Conservation (phyloP, 2,888 invertebrate species). For the Drosophila recens region DNA sequence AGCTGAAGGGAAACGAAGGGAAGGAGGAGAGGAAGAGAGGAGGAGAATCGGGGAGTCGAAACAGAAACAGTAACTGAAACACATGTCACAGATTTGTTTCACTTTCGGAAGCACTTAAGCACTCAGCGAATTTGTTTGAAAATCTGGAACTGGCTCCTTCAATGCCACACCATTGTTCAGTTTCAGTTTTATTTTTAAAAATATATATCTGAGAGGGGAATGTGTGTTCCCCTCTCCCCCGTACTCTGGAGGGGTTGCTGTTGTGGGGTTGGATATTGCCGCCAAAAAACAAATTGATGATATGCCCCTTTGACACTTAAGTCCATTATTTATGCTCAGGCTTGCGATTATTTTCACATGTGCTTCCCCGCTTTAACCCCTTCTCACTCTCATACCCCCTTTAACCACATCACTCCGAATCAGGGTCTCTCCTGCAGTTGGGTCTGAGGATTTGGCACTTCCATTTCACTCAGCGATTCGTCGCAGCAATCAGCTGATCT, state of each 20-base stretch:
- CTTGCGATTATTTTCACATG: constrained; percentile 80
- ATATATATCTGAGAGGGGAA: constrained; percentile 35
- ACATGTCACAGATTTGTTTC: constrained; percentile 85
- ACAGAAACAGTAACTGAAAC: constrained; percentile 66
- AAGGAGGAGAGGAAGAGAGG: background rate
- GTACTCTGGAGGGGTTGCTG: constrained; percentile 14
- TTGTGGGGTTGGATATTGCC: constrained; percentile 38
- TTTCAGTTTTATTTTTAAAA: constrained; percentile 76
- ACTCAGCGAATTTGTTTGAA: constrained; percentile 83
- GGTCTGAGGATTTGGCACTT: constrained; percentile 63
- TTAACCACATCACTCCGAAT: constrained; percentile 8
- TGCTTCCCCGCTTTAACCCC: constrained; percentile 19
- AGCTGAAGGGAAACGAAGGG: background rate
- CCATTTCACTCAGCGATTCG: constrained; percentile 70
- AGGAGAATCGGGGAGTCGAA: constrained; percentile 19
- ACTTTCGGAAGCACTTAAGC: constrained; percentile 84
- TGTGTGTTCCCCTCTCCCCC: constrained; percentile 6
- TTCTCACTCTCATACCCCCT: constrained; percentile 24
- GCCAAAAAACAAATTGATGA: constrained; percentile 78
- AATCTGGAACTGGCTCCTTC: constrained; percentile 54
- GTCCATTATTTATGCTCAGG: constrained; percentile 83
- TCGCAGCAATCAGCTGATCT: constrained; percentile 60
- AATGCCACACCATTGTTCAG: constrained; percentile 60
- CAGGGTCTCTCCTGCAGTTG: constrained; percentile 14
- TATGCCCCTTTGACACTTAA: constrained; percentile 82